A percentile compares a stretch with the other conserved stretches of the same genome.
phyloP scores from a whole-genome alignment of 1,140 invertebrate species.

The Prorops nasuta region DNA sequence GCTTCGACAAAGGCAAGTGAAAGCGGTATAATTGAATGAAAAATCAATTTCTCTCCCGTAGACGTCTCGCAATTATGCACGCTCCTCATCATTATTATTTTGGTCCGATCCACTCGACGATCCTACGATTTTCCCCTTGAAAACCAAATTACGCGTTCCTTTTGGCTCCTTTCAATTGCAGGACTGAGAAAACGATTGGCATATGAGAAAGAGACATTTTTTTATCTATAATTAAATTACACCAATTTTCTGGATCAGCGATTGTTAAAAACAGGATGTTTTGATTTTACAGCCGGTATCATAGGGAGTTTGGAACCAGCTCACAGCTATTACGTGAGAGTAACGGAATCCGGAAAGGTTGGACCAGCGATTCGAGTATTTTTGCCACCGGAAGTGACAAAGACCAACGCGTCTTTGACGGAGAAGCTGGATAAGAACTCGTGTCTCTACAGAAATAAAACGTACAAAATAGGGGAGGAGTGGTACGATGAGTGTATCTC shows the following conservation, averaged over 20 bases:
- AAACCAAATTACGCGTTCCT: too few relatives aligned
- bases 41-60: too few relatives aligned
- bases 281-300: constrained; percentile 42
- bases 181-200: too few relatives aligned
- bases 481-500: constrained; percentile 76
- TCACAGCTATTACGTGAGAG: constrained; percentile 47
- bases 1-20: constrained; percentile 40
- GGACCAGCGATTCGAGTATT: constrained; percentile 42
- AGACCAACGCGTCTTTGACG: constrained; percentile 45
- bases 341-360: constrained; percentile 37
- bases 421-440: constrained; percentile 36
- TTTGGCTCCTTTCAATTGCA: too few relatives aligned
- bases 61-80: too few relatives aligned
- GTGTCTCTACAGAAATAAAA: constrained; percentile 62
- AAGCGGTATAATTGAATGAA: not conserved
- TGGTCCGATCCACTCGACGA: not conserved
- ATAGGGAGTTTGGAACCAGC: constrained; percentile 47
- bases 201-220: too few relatives aligned
- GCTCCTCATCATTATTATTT: too few relatives aligned
- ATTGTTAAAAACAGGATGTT: too few relatives aligned
- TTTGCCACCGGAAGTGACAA: constrained; percentile 45
- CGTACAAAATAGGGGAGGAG: constrained; percentile 56
- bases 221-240: too few relatives aligned
- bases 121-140: too few relatives aligned
- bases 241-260: too few relatives aligned